Evolutionary conservation across 2,113 vertebrate genomes (phyloP), one percentile per base, ranked within the genome.

Genomic region (Halichoerus grypus): DNA sequence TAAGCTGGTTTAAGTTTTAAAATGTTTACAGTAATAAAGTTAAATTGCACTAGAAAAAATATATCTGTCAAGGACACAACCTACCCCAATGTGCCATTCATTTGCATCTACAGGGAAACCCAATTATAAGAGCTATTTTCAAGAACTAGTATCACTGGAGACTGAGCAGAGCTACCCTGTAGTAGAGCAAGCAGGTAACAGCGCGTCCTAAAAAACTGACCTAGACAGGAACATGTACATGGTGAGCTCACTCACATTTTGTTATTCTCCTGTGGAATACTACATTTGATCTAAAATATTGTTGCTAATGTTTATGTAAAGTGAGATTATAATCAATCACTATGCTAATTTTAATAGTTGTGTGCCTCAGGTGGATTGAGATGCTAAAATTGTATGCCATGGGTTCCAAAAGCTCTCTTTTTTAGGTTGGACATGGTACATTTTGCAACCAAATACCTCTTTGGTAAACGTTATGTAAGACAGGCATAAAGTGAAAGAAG

Each of bases 51-150:
- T 92, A 84, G 88, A 31, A 81, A 81, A 85, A 89, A 63, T 74
- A 69, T 36, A n/a, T 86, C 95, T 95, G 87, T 67, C 95, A 97
- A 93, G 95, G 96, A 84, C 91, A 89, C 74, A 89, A 3, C 36
- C 55, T 94, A 92, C 69, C 80, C 55, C 46, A 33, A 14, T 39
- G 81, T 63, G 74, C 77, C 31, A 61, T 63, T 91, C 93, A 42
- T 88, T 95, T 96, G 88, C 53, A 95, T 57, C 84, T 88, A 69
- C 22, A 90, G 69, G 92, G 72, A 96, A 92, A 90, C 94, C 46
- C 95, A 98, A 90, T 96, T 97, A 96, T 72, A 92, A 83, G 21
- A 92, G 91, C 92, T 94, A 61, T 97, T 97, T 97, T 96, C 95
- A 97, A 97, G 85, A 80, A 67, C 80, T 81, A 46, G 15, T 71